Evolutionary conservation across 2,113 vertebrate species (phyloP), one percentile per base, ranked within the genome.

Genomic region (Hystrix brachyura): DNA sequence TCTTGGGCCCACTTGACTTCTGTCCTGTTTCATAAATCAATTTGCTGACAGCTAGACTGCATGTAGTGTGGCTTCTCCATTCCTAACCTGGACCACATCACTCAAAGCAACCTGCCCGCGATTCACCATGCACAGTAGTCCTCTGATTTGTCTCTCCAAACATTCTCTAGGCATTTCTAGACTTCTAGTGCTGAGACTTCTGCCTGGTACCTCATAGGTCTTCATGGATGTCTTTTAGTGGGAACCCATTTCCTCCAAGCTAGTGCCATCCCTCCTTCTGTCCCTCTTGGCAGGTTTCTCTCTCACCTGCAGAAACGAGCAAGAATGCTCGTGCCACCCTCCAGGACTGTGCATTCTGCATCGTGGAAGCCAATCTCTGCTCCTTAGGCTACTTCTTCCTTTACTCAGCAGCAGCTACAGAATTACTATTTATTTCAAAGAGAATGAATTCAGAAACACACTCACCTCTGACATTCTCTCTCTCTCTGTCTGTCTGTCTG

Each of bases 81-180:
- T 4, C 71, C 76, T 18, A 0, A 14, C 7, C 32, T 4, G 67
- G n/a, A 9, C 43, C 59, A 0, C 4, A 0, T 0, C 0, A 2
- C 17, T 4, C 17, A 0, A 9, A 18, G 34, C 13, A 0, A 15
- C 18, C 21, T 1, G 18, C 79, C 4, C 3, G 3, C 1, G 1
- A 0, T 0, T 5, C 25, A 0, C 53, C 0, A 0, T 0, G 7
- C 4, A 0, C 43, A 0, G 17, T 0, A 2, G 18, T 4, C 29
- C 72, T 43, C 18, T 0, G 1, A 38, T 5, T 32, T 13, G 0
- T 3, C 25, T 25, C 18, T 29, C 4, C 7, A 17, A 48, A 59
- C 38, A 8, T 5, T 5, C 27, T 23, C 43, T 21, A 38, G 43
- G 60, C 46, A 25, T 3, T 0, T 1, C 1, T 7, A 27, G 23